Evolutionary conservation across 2,113 vertebrate species (phyloP).

Genomic region (Paratilapia polleni): DNA sequence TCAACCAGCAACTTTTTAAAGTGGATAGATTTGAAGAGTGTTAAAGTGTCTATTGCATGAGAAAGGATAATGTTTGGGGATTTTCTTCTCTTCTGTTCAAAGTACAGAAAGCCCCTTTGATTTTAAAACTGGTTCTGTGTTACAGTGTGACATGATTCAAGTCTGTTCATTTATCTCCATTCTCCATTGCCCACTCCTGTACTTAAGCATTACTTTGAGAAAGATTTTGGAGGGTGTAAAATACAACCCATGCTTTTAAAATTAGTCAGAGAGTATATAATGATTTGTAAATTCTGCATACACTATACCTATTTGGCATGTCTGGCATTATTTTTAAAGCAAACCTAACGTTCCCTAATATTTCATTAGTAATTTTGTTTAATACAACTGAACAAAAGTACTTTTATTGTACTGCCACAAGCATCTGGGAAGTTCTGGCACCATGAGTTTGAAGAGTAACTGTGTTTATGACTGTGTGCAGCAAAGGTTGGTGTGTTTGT

Average conservation of each 20-base stretch:
- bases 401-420: too few species aligned
- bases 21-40: neutral
- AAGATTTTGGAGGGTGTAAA: neutral
- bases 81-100: neutral
- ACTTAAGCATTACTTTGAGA: neutral
- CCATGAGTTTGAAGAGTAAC: too few species aligned
- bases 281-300: neutral
- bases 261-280: neutral
- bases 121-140: constrained; percentile 3
- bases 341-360: neutral
- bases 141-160: neutral
- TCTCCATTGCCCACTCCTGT: neutral
- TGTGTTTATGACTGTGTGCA: neutral
- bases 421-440: too few species aligned
- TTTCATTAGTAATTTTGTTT: neutral
- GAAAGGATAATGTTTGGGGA: neutral
- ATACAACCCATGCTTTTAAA: neutral
- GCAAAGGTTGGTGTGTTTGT: neutral
- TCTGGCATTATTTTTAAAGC: neutral
- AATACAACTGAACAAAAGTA: too few species aligned
- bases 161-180: constrained; percentile 7
- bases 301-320: neutral
- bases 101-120: neutral
- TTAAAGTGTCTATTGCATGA: neutral
- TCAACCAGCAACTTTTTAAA: neutral